These are phyloP conservation scores for Tamias sibiricus DNA, from an alignment of 2,113 vertebrate species.

Conservation along the genomic window DNA sequence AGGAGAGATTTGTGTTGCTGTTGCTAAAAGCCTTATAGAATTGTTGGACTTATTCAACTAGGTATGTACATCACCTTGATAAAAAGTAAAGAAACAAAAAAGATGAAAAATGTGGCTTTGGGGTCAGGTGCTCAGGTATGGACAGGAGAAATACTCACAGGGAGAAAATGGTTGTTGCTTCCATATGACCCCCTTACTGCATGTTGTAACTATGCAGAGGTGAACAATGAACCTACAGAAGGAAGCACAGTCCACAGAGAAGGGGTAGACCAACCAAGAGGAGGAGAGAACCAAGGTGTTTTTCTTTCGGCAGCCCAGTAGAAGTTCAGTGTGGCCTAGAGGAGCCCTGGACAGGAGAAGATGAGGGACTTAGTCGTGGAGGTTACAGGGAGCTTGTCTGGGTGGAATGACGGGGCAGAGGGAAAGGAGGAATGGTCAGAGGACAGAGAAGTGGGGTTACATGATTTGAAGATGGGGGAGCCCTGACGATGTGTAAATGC, in stretches of 20 bases:
- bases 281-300: no score
- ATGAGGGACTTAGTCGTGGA: neutral
- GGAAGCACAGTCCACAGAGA: neutral
- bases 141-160: neutral
- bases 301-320: neutral
- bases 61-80: neutral
- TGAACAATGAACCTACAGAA: accelerated
- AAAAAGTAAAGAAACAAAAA: neutral
- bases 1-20: neutral
- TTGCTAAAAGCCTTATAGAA: neutral
- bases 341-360: no score
- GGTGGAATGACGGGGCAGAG: neutral
- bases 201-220: neutral
- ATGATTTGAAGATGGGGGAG: neutral
- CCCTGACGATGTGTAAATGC: neutral
- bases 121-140: neutral
- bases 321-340: neutral
- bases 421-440: neutral
- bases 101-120: neutral
- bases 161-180: neutral
- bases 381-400: neutral
- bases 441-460: neutral
- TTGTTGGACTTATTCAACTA: neutral
- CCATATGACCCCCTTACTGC: neutral
- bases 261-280: neutral